A percentile compares a stretch with the other conserved stretches of the same genome.
These are phyloP conservation scores for Poecilia wingei DNA, from an alignment of 2,797 vertebrate species.

Conservation along the genomic window DNA sequence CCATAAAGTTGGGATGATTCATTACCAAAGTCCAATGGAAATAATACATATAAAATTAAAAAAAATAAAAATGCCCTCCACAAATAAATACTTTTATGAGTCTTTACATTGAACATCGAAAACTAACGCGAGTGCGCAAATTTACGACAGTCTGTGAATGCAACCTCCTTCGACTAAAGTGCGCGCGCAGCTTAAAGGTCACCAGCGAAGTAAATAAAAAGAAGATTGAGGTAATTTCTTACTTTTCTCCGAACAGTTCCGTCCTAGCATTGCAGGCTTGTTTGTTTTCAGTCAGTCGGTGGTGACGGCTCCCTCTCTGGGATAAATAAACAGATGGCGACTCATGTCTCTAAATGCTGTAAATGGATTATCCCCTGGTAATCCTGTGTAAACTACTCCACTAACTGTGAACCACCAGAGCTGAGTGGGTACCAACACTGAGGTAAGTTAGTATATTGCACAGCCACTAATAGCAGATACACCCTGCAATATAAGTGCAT, in stretches of 20 bases:
- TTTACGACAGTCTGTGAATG: constrained; percentile 48
- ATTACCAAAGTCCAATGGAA: not conserved
- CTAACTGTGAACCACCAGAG: constrained; percentile 58
- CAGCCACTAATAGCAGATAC: constrained; percentile 20
- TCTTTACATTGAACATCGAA: not conserved
- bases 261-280: constrained; percentile 23
- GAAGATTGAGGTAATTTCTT: too few species aligned
- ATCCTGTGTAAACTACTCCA: constrained; percentile 83
- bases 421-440: constrained; percentile 36
- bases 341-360: constrained; percentile 80
- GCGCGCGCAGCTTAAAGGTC: constrained; percentile 57
- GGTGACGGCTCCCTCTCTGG: constrained; percentile 57
- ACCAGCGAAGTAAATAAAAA: not conserved
- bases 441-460: constrained; percentile 27
- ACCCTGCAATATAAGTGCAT: not conserved
- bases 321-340: constrained; percentile 82
- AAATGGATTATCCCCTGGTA: constrained; percentile 80
- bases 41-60: not conserved
- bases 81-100: not conserved
- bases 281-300: constrained; percentile 28
- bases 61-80: not conserved
- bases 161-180: constrained; percentile 30
- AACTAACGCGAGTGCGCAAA: accelerated
- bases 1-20: too few species aligned
- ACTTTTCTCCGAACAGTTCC: not conserved